These are phyloP conservation scores for Tragelaphus imberbis DNA, from an alignment of 2,113 vertebrate species.

Conservation along the genomic window DNA sequence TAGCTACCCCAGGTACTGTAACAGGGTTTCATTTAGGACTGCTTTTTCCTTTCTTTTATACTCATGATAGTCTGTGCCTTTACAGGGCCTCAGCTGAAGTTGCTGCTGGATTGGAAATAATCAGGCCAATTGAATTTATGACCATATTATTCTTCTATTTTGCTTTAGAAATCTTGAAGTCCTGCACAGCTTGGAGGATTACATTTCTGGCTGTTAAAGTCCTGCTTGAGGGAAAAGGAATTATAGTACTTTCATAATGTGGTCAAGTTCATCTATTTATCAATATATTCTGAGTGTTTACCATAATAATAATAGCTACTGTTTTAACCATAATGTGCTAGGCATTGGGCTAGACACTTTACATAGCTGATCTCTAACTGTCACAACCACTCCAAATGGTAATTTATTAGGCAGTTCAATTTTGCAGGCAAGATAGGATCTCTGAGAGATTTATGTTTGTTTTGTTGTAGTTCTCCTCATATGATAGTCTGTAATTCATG, in stretches of 20 bases:
- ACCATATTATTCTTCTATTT: neutral
- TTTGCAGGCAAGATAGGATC: neutral
- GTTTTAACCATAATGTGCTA: neutral
- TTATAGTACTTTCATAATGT: neutral
- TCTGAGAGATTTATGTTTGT: neutral
- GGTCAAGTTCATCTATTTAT: neutral
- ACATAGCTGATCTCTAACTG: neutral
- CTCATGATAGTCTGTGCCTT: neutral
- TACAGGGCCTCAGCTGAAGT: neutral
- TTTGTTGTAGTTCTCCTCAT: neutral
- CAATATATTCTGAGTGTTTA: neutral
- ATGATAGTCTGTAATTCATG: neutral
- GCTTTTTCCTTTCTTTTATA: neutral
- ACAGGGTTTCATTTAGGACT: neutral
- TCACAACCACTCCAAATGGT: neutral
- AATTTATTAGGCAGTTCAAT: neutral
- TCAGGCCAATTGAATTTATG: neutral
- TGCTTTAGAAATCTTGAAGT: neutral
- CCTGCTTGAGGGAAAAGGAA: neutral
- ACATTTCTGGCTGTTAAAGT: neutral
- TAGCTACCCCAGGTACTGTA: neutral
- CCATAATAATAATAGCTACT: neutral
- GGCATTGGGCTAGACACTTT: neutral
- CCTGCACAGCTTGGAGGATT: neutral
- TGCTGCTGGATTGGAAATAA: neutral